phyloP scores from a whole-genome alignment of 2,113 vertebrate genomes.

The Agapornis roseicollis region DNA sequence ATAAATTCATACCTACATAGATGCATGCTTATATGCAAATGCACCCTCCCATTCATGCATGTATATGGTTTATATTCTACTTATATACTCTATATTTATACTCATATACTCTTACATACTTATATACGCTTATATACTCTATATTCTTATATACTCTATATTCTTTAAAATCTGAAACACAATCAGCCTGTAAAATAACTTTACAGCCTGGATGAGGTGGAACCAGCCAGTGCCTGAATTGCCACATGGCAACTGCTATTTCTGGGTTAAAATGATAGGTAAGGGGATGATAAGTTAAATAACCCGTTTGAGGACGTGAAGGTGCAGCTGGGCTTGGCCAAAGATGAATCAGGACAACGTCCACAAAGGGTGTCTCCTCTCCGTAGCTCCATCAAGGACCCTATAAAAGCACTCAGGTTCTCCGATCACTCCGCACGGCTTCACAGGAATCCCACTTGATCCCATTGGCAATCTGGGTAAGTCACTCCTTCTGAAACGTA shows the following conservation, averaged over 20 bases:
- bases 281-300: constrained; percentile 53
- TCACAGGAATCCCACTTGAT: constrained; percentile 48
- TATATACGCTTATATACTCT: no score
- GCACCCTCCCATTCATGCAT: not conserved
- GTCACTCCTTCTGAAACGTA: not conserved
- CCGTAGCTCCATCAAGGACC: not conserved
- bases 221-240: not conserved
- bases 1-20: not conserved
- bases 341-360: constrained; percentile 68
- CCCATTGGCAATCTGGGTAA: constrained; percentile 64
- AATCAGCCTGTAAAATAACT: not conserved
- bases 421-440: constrained; percentile 41
- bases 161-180: not conserved
- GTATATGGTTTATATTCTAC: not conserved
- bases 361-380: constrained; percentile 57
- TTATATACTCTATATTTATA: not conserved
- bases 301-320: constrained; percentile 51
- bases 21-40: not conserved
- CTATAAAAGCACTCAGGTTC: constrained; percentile 62
- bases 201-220: constrained; percentile 6
- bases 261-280: constrained; percentile 62
- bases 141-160: no score
- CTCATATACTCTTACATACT: no score
- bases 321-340: constrained; percentile 54
- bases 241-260: constrained; percentile 53